Evolutionary conservation across 2,797 vertebrate species (phyloP).

Genomic region (Sebastes diaconus): DNA sequence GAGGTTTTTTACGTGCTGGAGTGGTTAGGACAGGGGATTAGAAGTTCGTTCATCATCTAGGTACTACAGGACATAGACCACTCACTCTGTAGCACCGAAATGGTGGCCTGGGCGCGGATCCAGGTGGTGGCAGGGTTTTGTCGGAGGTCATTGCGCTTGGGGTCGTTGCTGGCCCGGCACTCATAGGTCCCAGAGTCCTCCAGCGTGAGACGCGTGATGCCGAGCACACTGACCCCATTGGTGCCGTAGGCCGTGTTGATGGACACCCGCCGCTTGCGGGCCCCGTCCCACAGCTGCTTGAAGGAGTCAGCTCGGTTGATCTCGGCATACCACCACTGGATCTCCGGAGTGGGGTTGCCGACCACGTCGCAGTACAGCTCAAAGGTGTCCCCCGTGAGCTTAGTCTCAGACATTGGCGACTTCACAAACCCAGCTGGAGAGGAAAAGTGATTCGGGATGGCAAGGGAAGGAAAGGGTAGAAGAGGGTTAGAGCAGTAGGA

Average conservation of each 20-base stretch:
- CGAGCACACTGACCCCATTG: conserved; percentile 97
- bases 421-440: conserved; percentile 99
- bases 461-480: conserved; percentile 56
- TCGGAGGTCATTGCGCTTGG: conserved; percentile 95
- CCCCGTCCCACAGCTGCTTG: conserved; percentile 98
- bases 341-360: conserved; percentile 97
- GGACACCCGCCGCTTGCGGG: conserved; percentile 94
- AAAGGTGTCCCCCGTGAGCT: conserved; percentile 99
- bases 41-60: conserved; percentile 82
- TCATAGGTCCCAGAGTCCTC: conserved; percentile 99
- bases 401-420: conserved; percentile 99
- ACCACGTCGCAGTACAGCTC: conserved; percentile 99
- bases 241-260: conserved; percentile 96
- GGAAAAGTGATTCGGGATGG: conserved; percentile 65
- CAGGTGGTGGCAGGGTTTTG: conserved; percentile 98
- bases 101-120: conserved; percentile 99
- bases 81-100: conserved; percentile 99
- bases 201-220: conserved; percentile 93
- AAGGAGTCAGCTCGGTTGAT: conserved; percentile 98
- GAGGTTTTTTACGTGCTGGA: conserved; percentile 31
- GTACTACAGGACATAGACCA: conserved; percentile 89
- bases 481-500: conserved; percentile 37
- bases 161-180: conserved; percentile 99
- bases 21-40: conserved; percentile 42
- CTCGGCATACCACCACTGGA: conserved; percentile 99